Percentiles rank a stretch among this genome's conserved stretches.
phyloP scores from a whole-genome alignment of 1,140 invertebrate genomes.

The Acyrthosiphon pisum region DNA sequence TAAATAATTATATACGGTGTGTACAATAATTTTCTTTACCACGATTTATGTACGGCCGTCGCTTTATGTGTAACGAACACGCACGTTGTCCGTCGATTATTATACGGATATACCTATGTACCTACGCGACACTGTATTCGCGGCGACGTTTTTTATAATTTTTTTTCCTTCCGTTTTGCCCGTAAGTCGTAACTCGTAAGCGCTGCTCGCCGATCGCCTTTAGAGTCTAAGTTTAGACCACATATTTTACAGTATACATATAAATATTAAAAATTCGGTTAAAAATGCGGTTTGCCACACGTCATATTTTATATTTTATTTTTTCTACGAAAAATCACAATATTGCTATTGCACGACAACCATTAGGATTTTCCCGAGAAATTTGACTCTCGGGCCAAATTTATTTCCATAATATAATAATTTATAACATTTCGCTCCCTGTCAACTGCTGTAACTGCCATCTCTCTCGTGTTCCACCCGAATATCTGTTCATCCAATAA shows the following conservation, averaged over 20 bases:
- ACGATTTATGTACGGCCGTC: background rate
- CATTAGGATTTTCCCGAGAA: background rate
- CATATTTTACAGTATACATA: too few species aligned
- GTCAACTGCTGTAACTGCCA: background rate
- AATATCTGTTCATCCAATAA: background rate
- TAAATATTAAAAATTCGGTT: background rate
- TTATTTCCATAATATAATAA: constrained; percentile 7
- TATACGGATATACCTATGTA: background rate
- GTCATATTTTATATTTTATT: background rate
- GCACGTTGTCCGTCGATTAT: background rate
- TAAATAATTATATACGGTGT: background rate
- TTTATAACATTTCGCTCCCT: background rate
- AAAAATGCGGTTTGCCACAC: background rate
- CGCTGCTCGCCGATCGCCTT: background rate
- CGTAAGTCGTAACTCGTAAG: background rate
- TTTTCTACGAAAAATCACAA: background rate
- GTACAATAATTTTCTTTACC: background rate
- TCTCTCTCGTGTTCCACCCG: background rate
- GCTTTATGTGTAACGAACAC: background rate
- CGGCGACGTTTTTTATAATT: background rate
- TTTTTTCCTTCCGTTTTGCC: background rate
- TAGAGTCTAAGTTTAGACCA: too few species aligned
- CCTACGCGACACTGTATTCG: background rate
- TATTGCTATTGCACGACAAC: background rate
- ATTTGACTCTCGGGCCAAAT: background rate